Percentiles rank a stretch among this genome's conserved stretches.
phyloP scores from a whole-genome alignment of 2,797 vertebrate genomes.

The Psittacula derbiana region DNA sequence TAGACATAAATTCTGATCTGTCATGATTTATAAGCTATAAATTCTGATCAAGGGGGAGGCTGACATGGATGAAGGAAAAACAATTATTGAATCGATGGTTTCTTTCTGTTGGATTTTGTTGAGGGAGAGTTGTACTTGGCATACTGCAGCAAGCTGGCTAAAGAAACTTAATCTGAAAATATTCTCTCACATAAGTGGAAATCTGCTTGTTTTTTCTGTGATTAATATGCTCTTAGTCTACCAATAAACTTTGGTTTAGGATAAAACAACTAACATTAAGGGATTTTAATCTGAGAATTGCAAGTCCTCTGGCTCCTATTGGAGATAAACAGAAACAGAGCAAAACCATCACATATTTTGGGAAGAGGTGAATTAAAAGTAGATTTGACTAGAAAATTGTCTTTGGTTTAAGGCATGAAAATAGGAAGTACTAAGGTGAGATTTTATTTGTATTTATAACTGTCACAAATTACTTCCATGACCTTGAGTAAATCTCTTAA shows the following conservation, averaged over 20 bases:
- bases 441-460: neutral
- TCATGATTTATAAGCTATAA: neutral
- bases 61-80: neutral
- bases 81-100: neutral
- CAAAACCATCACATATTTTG: neutral
- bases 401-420: neutral
- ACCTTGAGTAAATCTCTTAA: conserved; percentile 10
- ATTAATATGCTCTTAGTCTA: neutral
- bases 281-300: neutral
- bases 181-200: neutral
- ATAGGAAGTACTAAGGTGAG: neutral
- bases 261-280: neutral
- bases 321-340: neutral
- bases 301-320: neutral
- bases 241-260: neutral
- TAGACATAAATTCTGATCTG: neutral
- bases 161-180: conserved; percentile 1
- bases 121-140: neutral
- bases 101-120: neutral
- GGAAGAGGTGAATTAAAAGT: neutral
- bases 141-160: neutral
- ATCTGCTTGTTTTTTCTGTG: neutral
- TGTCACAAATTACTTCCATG: neutral
- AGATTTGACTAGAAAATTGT: neutral
- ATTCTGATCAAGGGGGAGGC: neutral